These are phyloP conservation scores for Hydrolagus affinis DNA, from an alignment of 2,113 vertebrate genomes.

Conservation along the genomic window DNA sequence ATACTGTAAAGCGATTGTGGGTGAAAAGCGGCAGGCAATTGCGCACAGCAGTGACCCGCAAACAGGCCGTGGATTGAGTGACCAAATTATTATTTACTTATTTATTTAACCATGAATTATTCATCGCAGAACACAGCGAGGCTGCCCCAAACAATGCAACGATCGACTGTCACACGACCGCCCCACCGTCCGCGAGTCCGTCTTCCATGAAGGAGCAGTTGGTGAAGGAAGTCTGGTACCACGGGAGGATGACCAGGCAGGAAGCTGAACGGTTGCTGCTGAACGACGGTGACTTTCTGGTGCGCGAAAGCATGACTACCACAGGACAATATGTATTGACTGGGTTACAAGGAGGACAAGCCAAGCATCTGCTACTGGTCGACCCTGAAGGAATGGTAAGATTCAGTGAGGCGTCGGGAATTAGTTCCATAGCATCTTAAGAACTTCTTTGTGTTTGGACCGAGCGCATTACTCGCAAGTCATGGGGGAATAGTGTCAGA, in stretches of 20 bases:
- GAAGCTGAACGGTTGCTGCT: conserved; percentile 74
- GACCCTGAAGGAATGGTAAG: conserved; percentile 84
- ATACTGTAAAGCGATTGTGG: too few species aligned
- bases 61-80: too few species aligned
- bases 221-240: conserved; percentile 74
- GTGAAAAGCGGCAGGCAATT: too few species aligned
- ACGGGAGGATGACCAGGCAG: conserved; percentile 74
- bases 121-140: conserved; percentile 49
- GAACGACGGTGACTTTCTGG: conserved; percentile 79
- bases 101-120: too few species aligned
- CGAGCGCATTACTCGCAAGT: too few species aligned
- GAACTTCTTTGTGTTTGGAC: background rate
- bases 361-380: conserved; percentile 78
- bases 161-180: conserved; percentile 38
- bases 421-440: background rate
- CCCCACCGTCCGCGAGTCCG: conserved; percentile 35
- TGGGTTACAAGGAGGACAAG: conserved; percentile 73
- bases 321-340: conserved; percentile 83
- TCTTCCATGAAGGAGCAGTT: conserved; percentile 58
- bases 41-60: too few species aligned
- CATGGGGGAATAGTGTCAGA: too few species aligned
- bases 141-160: conserved; percentile 47
- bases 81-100: too few species aligned
- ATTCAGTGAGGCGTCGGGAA: background rate
- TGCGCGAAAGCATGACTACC: conserved; percentile 75